phyloP scores from a whole-genome alignment of 1,140 invertebrate genomes.

The Bombus consobrinus region DNA sequence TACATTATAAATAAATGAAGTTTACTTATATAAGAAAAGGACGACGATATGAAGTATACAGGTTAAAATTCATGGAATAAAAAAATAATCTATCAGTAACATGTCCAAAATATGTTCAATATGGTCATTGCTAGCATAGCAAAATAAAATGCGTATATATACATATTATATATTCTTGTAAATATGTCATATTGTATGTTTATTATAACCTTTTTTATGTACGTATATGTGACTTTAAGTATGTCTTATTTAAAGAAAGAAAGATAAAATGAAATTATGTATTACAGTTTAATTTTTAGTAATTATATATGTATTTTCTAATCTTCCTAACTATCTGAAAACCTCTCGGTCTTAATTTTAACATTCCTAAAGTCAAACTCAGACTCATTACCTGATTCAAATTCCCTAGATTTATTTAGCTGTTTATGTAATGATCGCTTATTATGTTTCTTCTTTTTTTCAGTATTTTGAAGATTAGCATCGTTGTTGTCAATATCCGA shows the following conservation, averaged over 20 bases:
- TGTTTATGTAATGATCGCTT: not conserved
- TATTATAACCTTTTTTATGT: not conserved
- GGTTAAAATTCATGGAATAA: too few species aligned
- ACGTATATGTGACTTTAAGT: not conserved
- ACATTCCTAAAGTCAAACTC: not conserved
- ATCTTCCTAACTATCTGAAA: not conserved
- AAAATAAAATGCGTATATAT: slow-evolving; percentile 17
- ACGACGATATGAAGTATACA: not conserved
- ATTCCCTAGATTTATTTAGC: not conserved
- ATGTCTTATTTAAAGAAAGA: not conserved
- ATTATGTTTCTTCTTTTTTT: not conserved
- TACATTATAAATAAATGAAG: not conserved
- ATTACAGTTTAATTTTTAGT: not conserved
- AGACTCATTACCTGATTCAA: not conserved
- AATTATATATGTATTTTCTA: not conserved
- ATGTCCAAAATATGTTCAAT: too few species aligned
- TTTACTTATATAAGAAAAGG: not conserved
- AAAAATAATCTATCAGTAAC: too few species aligned
- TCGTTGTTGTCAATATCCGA: not conserved
- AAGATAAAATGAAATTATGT: not conserved
- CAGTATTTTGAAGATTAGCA: not conserved
- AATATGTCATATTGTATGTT: not conserved
- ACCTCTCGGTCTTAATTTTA: slow-evolving; percentile 14
- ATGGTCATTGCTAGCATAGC: not conserved
- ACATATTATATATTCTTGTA: slow-evolving; percentile 3